These are phyloP conservation scores for Atta colombica DNA, from an alignment of 1,140 invertebrate species.

Conservation along the genomic window DNA sequence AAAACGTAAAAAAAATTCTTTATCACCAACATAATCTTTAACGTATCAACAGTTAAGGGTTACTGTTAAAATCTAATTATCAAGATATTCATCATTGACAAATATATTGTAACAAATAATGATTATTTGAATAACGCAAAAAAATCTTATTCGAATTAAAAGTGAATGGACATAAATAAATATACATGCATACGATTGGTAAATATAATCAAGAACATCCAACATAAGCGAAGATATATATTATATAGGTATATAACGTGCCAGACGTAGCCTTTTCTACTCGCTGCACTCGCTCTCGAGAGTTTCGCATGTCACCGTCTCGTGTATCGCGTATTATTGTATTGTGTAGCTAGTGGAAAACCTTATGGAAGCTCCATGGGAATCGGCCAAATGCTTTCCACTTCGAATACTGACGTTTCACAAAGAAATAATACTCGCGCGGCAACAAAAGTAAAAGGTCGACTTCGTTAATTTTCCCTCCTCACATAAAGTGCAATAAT, in stretches of 20 bases:
- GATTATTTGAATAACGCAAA: background rate
- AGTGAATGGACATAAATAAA: background rate
- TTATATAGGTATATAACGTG: slow-evolving; percentile 3
- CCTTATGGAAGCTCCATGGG: slow-evolving; percentile 48
- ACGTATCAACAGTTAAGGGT: background rate
- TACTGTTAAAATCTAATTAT: background rate
- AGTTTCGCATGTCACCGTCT: slow-evolving; percentile 48
- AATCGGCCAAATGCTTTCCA: slow-evolving; percentile 45
- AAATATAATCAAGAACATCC: background rate
- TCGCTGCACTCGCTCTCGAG: slow-evolving; percentile 11
- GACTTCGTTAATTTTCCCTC: slow-evolving; percentile 25
- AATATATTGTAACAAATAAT: slow-evolving; percentile 1
- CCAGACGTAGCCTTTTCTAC: slow-evolving; percentile 31
- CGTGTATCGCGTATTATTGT: slow-evolving; percentile 49
- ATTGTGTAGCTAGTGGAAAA: slow-evolving; percentile 39
- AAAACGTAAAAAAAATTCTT: background rate
- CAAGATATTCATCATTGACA: background rate
- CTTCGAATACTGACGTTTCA: slow-evolving; percentile 25
- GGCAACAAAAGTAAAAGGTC: background rate
- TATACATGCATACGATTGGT: background rate
- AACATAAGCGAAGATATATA: background rate
- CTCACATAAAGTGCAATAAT: slow-evolving; percentile 26
- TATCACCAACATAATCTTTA: background rate
- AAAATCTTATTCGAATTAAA: slow-evolving; percentile 1
- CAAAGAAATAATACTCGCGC: slow-evolving; percentile 45